Base-by-base conservation (phyloP, 1,140 invertebrate genomes). In the Euura lappo region DNA sequence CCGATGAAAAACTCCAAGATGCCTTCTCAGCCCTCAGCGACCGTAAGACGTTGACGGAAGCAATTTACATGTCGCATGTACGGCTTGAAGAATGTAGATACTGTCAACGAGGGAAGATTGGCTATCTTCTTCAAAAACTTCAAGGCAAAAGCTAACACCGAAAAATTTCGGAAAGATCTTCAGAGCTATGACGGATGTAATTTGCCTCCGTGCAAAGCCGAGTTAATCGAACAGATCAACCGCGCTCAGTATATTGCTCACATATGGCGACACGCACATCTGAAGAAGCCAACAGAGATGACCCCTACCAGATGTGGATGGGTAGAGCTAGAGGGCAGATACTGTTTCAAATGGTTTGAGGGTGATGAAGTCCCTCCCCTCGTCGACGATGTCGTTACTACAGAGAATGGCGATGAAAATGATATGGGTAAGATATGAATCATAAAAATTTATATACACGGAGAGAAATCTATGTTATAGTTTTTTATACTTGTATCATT, bases 1-100 rank as follows among this genome's bases (percentile, higher is more conserved):
- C n/a, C n/a, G n/a, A n/a, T 70, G 43, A 6, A 65, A 51, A 72
- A 13, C 82, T 72, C 78, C 75, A 72, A 44, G 7, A 72, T 67
- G 72, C 75, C n/a, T 78, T 80, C 10, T n/a, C n/a, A n/a, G n/a
- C n/a, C n/a, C n/a, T n/a, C n/a, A n/a, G n/a, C n/a, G n/a, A n/a
- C n/a, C n/a, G n/a, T n/a, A n/a, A n/a, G n/a, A n/a, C n/a, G n/a
- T n/a, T n/a, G n/a, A n/a, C n/a, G n/a, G n/a, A n/a, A 60, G 2
- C 8, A 60, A 60, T 60, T 60, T n/a, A 60, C n/a, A 2, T 60
- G 51, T n/a, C 51, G n/a, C 51, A 60, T 60, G 51, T 60, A 60
- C n/a, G n/a, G n/a, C n/a, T n/a, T n/a, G n/a, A n/a, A 5, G n/a
- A n/a, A 60, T 8, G 8, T 8, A 60, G 51, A 7, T 7, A 51